A percentile compares a stretch with the other conserved stretches of the same genome.
Conservation (phyloP, 2,797 vertebrate genomes). For the Scyliorhinus canicula region DNA sequence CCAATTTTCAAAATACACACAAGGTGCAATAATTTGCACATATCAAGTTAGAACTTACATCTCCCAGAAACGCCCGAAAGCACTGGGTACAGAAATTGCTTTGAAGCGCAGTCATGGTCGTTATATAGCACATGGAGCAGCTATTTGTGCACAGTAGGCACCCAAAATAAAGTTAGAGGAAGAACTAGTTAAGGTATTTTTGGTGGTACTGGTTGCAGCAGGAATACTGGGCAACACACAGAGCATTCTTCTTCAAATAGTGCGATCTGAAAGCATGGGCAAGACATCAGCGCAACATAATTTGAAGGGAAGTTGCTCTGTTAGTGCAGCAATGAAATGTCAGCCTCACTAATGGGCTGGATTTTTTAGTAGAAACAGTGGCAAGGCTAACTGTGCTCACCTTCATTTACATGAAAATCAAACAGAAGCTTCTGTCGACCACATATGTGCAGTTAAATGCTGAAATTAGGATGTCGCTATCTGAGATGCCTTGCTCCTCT, state of each 20-base stretch:
- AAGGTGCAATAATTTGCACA: not conserved
- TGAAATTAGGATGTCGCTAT: not conserved
- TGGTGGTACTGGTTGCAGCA: not conserved
- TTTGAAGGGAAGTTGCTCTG: too few species aligned
- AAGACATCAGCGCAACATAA: not conserved
- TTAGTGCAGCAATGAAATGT: not conserved
- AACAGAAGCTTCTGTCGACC: not conserved
- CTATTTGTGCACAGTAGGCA: not conserved
- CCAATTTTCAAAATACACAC: not conserved
- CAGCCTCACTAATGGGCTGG: not conserved
- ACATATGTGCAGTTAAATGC: not conserved
- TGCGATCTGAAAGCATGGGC: not conserved
- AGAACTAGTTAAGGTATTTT: not conserved
- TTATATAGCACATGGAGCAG: not conserved
- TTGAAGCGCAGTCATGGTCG: not conserved
- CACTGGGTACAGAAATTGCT: not conserved
- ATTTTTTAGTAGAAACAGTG: not conserved
- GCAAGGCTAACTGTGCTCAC: not conserved
- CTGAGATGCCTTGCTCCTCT: not conserved
- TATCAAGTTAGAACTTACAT: not conserved
- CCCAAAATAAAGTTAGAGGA: not conserved
- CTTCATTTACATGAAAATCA: not conserved
- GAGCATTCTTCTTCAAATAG: not conserved
- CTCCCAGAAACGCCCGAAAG: not conserved
- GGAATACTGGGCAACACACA: not conserved